Conservation (phyloP, 2,888 invertebrate species). For the Folsomia manolachei region DNA sequence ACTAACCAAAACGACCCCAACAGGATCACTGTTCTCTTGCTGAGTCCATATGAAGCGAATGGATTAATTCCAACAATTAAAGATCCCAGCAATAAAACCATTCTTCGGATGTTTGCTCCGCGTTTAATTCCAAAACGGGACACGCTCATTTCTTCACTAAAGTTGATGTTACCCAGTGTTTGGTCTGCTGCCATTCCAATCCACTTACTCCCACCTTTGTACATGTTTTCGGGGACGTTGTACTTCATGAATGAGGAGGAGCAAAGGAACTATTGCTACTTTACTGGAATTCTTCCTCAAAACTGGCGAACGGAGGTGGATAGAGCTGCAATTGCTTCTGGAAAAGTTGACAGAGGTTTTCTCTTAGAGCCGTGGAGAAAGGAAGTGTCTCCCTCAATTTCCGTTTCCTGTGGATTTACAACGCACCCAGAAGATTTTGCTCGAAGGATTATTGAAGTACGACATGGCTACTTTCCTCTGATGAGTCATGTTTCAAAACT, state of each 20-base stretch:
- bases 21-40: not conserved
- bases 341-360: not conserved
- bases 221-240: not conserved
- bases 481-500: slow-evolving; percentile 1
- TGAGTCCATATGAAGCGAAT: slow-evolving; percentile 21
- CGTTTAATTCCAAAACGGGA: slow-evolving; percentile 3
- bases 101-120: slow-evolving; percentile 10
- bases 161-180: not conserved
- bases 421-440: not conserved
- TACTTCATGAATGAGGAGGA: not conserved
- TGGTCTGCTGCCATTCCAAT: not conserved
- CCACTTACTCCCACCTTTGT: not conserved
- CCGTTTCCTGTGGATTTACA: not conserved
- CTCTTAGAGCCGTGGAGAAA: not conserved
- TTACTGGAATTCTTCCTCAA: not conserved
- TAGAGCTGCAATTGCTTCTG: not conserved
- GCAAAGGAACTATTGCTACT: not conserved
- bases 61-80: slow-evolving; percentile 12
- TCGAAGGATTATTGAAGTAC: not conserved
- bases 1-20: not conserved
- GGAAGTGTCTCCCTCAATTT: not conserved
- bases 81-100: not conserved
- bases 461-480: slow-evolving; percentile 8
- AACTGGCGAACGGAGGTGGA: not conserved
- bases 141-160: not conserved